phyloP scores from a whole-genome alignment of 2,797 vertebrate species.

The Acomys russatus region DNA sequence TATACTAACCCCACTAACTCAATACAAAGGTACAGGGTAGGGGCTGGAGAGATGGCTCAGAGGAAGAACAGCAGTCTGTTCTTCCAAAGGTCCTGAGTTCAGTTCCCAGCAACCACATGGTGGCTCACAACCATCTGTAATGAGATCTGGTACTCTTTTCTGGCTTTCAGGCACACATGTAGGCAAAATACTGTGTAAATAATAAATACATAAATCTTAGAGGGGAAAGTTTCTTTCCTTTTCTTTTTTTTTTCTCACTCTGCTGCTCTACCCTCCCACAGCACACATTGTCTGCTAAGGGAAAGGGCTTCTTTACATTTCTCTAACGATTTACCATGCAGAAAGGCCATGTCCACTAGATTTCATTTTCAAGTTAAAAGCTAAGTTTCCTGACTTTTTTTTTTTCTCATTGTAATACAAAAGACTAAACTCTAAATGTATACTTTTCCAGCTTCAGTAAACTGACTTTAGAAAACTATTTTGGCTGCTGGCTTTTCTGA shows the following conservation, averaged over 20 bases:
- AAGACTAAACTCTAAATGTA: slow-evolving; percentile 57
- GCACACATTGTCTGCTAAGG: background rate
- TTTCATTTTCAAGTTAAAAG: slow-evolving; percentile 52
- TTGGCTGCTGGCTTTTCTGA: slow-evolving; percentile 31
- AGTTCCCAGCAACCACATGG: no score
- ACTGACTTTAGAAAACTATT: slow-evolving; percentile 28
- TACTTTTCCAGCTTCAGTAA: slow-evolving; percentile 36
- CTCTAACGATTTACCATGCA: slow-evolving; percentile 25
- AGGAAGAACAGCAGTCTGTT: no score
- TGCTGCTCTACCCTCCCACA: background rate
- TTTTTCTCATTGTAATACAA: slow-evolving; percentile 1
- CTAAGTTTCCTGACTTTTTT: background rate
- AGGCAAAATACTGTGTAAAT: no score
- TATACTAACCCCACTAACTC: background rate
- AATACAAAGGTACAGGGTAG: background rate
- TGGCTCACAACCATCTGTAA: no score
- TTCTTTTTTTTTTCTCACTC: background rate
- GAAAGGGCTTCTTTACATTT: slow-evolving; percentile 16
- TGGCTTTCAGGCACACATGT: no score
- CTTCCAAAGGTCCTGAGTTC: no score
- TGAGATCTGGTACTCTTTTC: no score
- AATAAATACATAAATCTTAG: no score
- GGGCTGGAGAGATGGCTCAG: no score
- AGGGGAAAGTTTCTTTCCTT: no score
- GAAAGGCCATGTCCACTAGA: slow-evolving; percentile 30